A percentile compares a stretch with the other conserved stretches of the same genome.
Conservation (phyloP, 2,113 vertebrate genomes). For the Pachycephala philippinensis region DNA sequence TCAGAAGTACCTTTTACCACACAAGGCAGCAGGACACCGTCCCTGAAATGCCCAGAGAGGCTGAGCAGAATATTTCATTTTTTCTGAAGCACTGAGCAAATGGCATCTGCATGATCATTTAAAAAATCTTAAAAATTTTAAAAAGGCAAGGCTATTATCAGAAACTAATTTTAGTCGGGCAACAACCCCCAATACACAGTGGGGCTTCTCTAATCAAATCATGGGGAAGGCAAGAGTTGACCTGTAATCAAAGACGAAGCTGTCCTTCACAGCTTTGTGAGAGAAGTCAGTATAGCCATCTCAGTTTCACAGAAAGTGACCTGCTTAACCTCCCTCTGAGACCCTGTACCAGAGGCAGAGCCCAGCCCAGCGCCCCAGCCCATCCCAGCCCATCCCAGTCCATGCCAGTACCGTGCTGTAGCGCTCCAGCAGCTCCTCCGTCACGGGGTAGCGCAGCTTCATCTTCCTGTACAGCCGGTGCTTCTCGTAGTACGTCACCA, state of each 20-base stretch:
- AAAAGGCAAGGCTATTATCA: not conserved
- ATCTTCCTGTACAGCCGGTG: constrained; percentile 92
- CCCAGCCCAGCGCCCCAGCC: not conserved
- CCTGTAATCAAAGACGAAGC: not conserved
- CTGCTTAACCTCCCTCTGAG: not conserved
- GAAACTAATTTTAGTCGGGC: not conserved
- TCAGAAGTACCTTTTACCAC: not conserved
- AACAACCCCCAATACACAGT: rapidly evolving
- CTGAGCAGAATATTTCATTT: not conserved
- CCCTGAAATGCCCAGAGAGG: not conserved
- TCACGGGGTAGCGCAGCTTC: constrained; percentile 92
- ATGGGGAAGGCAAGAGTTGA: not conserved
- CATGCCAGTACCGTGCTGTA: constrained; percentile 77
- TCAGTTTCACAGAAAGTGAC: not conserved
- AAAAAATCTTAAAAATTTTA: no score
- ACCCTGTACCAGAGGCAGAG: not conserved
- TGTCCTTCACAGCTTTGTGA: not conserved
- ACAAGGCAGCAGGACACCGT: not conserved
- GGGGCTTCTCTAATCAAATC: not conserved
- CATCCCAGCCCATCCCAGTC: not conserved
- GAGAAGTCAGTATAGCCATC: not conserved
- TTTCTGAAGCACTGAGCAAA: not conserved
- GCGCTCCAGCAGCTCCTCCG: constrained; percentile 85
- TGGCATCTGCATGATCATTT: not conserved
- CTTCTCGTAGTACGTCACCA: constrained; percentile 90